A percentile compares a stretch with the other conserved stretches of the same genome.
Conservation (phyloP, 2,797 vertebrate species). For the Characodon lateralis region DNA sequence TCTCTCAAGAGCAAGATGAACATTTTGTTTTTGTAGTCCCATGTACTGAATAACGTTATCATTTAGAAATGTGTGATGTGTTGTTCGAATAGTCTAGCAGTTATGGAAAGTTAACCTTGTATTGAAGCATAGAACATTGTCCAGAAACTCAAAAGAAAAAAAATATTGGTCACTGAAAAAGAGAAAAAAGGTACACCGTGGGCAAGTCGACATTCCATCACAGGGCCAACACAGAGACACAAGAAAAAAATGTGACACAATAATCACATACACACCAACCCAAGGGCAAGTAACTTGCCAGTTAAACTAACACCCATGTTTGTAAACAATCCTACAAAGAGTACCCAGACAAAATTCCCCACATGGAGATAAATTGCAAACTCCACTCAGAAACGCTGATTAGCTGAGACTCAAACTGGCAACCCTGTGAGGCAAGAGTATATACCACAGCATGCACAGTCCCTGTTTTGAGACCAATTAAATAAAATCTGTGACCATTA, state of each 20-base stretch:
- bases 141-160: not conserved
- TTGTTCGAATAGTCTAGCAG: not conserved
- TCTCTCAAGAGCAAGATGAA: not conserved
- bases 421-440: constrained; percentile 5
- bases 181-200: not conserved
- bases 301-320: not conserved
- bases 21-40: not conserved
- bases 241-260: not conserved
- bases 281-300: not conserved
- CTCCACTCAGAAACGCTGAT: not conserved
- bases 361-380: not conserved
- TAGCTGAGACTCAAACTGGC: constrained; percentile 1
- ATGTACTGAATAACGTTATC: not conserved
- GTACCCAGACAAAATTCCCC: too few relatives aligned
- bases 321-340: not conserved
- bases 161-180: not conserved
- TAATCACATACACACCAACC: too few relatives aligned
- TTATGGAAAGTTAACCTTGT: not conserved
- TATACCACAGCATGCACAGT: not conserved
- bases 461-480: not conserved
- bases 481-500: constrained; percentile 14
- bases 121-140: not conserved
- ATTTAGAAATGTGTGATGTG: not conserved
- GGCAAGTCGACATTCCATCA: not conserved
- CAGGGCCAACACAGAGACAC: not conserved